A percentile compares a stretch with the other conserved stretches of the same genome.
These are phyloP conservation scores for Paramormyrops kingsleyae DNA, from an alignment of 2,113 vertebrate species.

Conservation along the genomic window DNA sequence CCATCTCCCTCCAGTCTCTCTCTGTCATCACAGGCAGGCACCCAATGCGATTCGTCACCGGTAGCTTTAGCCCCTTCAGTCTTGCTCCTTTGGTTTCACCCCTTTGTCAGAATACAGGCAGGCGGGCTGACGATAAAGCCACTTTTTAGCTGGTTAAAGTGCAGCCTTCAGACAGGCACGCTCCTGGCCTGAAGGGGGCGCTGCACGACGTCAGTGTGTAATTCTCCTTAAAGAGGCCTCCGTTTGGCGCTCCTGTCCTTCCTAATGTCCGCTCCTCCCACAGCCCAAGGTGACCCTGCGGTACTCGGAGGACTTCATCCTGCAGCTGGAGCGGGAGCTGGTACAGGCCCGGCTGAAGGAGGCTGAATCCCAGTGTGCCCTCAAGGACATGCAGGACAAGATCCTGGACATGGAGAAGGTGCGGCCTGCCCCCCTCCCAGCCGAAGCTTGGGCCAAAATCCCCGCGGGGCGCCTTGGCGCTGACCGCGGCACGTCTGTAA, in stretches of 20 bases:
- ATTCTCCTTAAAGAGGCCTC: background rate
- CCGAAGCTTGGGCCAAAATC: background rate
- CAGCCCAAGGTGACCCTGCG: slow-evolving; percentile 78
- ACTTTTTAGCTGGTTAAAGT: background rate
- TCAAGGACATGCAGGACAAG: slow-evolving; percentile 99
- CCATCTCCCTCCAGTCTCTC: background rate
- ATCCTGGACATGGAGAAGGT: slow-evolving; percentile 94
- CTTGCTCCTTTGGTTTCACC: background rate
- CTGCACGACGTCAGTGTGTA: background rate
- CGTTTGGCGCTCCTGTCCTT: no score
- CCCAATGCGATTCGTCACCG: background rate
- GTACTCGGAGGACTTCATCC: slow-evolving; percentile 87
- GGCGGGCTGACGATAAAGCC: background rate
- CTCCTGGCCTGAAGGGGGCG: background rate
- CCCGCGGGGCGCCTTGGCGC: background rate
- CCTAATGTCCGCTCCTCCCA: background rate
- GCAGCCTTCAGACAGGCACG: background rate
- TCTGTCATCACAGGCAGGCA: background rate
- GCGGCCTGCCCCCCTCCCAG: background rate
- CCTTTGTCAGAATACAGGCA: background rate
- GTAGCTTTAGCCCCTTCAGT: background rate
- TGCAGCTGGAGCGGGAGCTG: slow-evolving; percentile 90
- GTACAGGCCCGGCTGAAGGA: slow-evolving; percentile 91
- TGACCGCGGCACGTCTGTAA: background rate
- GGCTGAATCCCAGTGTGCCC: slow-evolving; percentile 90